Percentiles rank a stretch among this genome's conserved stretches.
These are phyloP conservation scores for Poeciliopsis turrubarensis DNA, from an alignment of 2,113 vertebrate species.

Conservation along the genomic window DNA sequence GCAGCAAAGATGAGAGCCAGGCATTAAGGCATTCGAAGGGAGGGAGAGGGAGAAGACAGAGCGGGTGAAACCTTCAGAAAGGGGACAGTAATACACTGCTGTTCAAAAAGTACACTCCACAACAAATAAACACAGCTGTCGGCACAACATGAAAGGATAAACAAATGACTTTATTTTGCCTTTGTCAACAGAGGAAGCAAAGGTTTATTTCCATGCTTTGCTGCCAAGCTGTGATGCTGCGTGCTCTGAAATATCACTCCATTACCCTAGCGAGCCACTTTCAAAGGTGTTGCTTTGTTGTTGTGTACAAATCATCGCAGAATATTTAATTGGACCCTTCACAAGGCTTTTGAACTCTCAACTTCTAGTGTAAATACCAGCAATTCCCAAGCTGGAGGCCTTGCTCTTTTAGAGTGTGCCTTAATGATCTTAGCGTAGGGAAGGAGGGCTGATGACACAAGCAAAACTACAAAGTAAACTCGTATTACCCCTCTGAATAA, in stretches of 20 bases:
- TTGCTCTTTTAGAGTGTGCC: neutral
- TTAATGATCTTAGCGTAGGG: neutral
- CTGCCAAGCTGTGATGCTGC: slow-evolving; percentile 19
- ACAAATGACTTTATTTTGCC: slow-evolving; percentile 17
- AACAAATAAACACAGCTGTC: slow-evolving; percentile 4
- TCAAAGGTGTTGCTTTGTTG: slow-evolving; percentile 7
- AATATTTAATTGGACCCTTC: neutral
- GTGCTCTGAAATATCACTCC: slow-evolving; percentile 10
- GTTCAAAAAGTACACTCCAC: slow-evolving; percentile 3
- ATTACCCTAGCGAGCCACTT: slow-evolving; percentile 9
- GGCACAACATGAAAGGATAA: neutral
- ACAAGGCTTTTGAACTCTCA: neutral
- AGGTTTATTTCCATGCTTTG: slow-evolving; percentile 17
- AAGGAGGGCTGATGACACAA: neutral
- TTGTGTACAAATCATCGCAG: slow-evolving; percentile 7
- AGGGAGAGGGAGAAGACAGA: slow-evolving; percentile 1
- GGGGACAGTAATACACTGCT: neutral
- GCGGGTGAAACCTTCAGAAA: slow-evolving; percentile 31
- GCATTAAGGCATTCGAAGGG: slow-evolving; percentile 30
- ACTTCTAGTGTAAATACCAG: neutral
- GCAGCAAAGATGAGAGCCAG: slow-evolving; percentile 54
- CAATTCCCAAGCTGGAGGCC: neutral
- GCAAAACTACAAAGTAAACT: neutral
- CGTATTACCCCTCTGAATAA: neutral
- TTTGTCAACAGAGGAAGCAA: slow-evolving; percentile 24